Evolutionary conservation across 2,797 vertebrate genomes (phyloP).

Genomic region (Spinus pinus): DNA sequence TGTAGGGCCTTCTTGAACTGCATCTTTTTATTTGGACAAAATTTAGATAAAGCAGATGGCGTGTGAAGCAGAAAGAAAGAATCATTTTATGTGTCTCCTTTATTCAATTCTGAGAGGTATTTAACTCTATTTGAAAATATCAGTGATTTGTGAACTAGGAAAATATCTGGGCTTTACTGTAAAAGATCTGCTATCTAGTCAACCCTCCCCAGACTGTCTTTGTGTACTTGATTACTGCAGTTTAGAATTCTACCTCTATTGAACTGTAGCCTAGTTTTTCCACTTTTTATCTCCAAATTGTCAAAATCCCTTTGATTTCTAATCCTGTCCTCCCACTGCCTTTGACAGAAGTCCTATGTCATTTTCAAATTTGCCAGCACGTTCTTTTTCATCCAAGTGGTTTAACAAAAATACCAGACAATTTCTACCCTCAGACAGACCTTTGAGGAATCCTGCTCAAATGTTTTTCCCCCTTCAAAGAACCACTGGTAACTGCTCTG

Average conservation of each 20-base stretch:
- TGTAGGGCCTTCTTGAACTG: not conserved
- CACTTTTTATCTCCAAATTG: not conserved
- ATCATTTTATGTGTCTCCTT: not conserved
- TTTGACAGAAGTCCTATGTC: not conserved
- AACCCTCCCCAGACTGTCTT: not conserved
- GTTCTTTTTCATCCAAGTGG: not conserved
- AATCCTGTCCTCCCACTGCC: not conserved
- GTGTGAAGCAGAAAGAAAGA: not conserved
- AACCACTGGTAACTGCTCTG: not conserved
- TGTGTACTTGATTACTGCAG: not conserved
- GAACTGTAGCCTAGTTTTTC: not conserved
- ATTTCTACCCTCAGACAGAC: not conserved
- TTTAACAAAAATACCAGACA: not conserved
- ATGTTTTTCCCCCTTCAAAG: not conserved
- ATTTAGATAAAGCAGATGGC: not conserved
- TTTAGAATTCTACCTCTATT: not conserved
- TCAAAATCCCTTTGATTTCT: slow-evolving; percentile 20
- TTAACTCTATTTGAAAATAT: not conserved
- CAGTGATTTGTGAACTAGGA: not conserved
- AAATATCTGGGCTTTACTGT: not conserved
- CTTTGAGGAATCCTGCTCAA: not conserved
- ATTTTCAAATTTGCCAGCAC: not conserved
- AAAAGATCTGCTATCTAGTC: not conserved
- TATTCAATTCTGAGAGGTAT: not conserved
- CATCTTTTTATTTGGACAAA: not conserved